Percentiles rank a stretch among this genome's conserved stretches.
phyloP scores from a whole-genome alignment of 2,888 invertebrate species.

The Elysia crispata region DNA sequence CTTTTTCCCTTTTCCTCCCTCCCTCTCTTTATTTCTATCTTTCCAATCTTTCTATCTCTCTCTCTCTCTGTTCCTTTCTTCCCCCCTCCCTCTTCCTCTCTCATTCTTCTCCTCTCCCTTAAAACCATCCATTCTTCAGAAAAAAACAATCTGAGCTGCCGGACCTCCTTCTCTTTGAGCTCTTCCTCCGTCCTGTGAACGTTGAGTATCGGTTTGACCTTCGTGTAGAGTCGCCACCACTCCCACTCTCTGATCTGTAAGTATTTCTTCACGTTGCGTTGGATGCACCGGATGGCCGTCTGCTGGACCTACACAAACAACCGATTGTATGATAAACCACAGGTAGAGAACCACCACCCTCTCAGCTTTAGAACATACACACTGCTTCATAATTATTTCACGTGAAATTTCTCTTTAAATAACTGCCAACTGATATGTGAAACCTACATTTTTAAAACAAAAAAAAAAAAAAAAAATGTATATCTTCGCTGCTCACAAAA shows the following conservation, averaged over 20 bases:
- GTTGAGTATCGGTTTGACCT: slow-evolving; percentile 91
- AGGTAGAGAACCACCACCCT: no score
- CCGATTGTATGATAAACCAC: no score
- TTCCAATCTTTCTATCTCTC: slow-evolving; percentile 93
- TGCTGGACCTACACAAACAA: slow-evolving; percentile 82
- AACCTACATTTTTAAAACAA: no score
- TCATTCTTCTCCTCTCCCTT: no score
- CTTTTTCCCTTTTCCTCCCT: no score
- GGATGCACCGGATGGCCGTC: slow-evolving; percentile 93
- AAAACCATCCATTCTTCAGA: neutral
- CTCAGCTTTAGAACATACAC: no score
- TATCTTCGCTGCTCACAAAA: no score
- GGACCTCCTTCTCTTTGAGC: slow-evolving; percentile 89
- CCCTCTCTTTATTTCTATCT: slow-evolving; percentile 94
- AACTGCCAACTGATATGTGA: no score
- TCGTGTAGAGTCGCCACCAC: slow-evolving; percentile 96
- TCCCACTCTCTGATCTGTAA: slow-evolving; percentile 95
- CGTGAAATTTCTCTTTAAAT: no score
- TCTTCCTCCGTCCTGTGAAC: slow-evolving; percentile 96
- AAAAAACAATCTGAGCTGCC: no score
- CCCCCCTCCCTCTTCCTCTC: neutral
- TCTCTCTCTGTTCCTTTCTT: neutral
- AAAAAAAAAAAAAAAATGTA: no score
- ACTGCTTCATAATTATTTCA: no score
- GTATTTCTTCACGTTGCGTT: slow-evolving; percentile 94